A percentile compares a stretch with the other conserved stretches of the same genome.
phyloP scores from a whole-genome alignment of 2,888 invertebrate genomes.

The Adineta ricciae region DNA sequence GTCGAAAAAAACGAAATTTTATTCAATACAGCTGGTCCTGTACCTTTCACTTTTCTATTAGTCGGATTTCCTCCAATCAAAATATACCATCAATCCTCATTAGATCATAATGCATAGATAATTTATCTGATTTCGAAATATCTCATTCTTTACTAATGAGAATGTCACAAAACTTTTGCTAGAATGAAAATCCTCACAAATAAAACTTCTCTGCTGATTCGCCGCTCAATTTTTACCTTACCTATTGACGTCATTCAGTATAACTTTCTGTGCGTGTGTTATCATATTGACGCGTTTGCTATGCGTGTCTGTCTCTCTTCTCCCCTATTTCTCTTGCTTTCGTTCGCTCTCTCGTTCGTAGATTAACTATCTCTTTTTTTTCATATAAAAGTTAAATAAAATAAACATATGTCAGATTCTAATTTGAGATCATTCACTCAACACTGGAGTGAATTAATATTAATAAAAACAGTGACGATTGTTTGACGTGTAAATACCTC shows the following conservation, averaged over 20 bases:
- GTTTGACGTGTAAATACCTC: not conserved
- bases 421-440: not conserved
- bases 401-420: not conserved
- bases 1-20: not conserved
- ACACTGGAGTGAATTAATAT: not conserved
- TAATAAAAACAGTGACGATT: not conserved
- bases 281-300: not conserved
- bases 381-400: not conserved
- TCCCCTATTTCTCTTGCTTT: too few species aligned
- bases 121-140: not conserved
- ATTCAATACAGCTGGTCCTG: not conserved
- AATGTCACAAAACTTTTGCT: not conserved
- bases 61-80: not conserved
- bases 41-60: not conserved
- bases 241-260: not conserved
- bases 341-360: not conserved
- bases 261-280: not conserved
- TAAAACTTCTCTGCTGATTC: too few species aligned
- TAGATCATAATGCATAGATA: not conserved
- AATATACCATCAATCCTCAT: not conserved
- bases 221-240: too few species aligned
- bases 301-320: too few species aligned
- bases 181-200: not conserved
- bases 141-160: not conserved
- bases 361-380: not conserved